Evolutionary conservation across 2,797 vertebrate species (phyloP).

Genomic region (Fringilla coelebs): DNA sequence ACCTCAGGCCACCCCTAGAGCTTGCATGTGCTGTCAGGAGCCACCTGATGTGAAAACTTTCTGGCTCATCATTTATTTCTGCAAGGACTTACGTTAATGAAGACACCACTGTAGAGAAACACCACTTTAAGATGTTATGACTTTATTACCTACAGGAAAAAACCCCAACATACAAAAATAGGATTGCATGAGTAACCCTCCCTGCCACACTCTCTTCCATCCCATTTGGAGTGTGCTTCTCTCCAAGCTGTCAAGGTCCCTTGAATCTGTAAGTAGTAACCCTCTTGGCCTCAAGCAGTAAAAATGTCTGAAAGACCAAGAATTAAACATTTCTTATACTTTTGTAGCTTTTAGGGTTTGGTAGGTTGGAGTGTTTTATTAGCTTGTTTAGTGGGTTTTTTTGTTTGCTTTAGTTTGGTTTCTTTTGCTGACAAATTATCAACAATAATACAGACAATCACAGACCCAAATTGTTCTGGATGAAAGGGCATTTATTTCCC

Average conservation of each 20-base stretch:
- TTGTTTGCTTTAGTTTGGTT: background rate
- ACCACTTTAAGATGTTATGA: background rate
- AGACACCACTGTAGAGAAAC: background rate
- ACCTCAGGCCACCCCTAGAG: background rate
- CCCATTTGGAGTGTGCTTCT: background rate
- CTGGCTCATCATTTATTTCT: background rate
- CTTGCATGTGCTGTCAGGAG: background rate
- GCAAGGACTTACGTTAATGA: background rate
- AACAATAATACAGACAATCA: background rate
- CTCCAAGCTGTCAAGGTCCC: background rate
- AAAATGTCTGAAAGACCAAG: background rate
- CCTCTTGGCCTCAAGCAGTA: background rate
- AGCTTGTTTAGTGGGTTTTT: background rate
- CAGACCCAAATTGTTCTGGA: background rate
- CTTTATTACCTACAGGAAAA: background rate
- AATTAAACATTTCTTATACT: background rate
- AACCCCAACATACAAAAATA: background rate
- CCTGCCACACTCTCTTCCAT: background rate
- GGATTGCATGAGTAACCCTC: background rate
- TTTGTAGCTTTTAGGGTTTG: background rate
- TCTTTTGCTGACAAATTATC: background rate
- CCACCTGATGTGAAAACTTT: background rate
- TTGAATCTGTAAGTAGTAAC: background rate
- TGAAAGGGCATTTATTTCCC: background rate
- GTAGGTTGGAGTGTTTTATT: background rate